Base-by-base conservation (phyloP, 2,888 invertebrate species). In the Metalampra italica region DNA sequence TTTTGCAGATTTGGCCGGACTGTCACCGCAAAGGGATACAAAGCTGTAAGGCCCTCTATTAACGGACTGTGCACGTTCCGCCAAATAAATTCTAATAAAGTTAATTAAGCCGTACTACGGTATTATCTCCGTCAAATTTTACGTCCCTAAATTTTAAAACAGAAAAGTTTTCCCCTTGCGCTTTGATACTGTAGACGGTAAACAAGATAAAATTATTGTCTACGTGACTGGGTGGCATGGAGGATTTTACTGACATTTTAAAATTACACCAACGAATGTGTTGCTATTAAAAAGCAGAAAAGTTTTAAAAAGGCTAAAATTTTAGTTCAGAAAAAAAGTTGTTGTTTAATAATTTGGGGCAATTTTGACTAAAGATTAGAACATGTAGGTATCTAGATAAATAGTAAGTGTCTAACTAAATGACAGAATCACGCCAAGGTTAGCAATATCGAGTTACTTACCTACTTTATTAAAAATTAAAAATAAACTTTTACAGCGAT, bases 81-180 rank as follows among this genome's bases (percentile, higher is more conserved):
- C 66, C 68, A 75, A 83, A 84, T 83, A 86, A 85, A 87, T 86
- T 86, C 78, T 78, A 86, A 85, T 86, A 80, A 85, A 83, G 72
- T 86, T 88, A 86, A 88, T 87, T 84, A 88, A 86, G 79, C 73
- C 71, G 68, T 83, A 69, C 71, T 65, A 66, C 62, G 71, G 77
- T 68, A 81, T 82, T 87, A 87, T 87, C 86, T 84, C 68, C 62
- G 73, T 77, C 72, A 80, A 82, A 78, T 68, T 79, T 72, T 68
- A 69, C 70, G 72, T 69, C 71, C 71, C 71, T 63, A 45, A 51
- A 75, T 80, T 82, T 83, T 78, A 75, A 82, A 78, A 77, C 62
- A 68, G 66, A 73, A 81, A 71, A 68, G 67, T 66, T 66, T 63
- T 45, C 62, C 62, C 57, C 61, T 39, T 47, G 55, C 49, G 45